Evolutionary conservation across 2,113 vertebrate genomes (phyloP).

Genomic region (Poecile atricapillus): DNA sequence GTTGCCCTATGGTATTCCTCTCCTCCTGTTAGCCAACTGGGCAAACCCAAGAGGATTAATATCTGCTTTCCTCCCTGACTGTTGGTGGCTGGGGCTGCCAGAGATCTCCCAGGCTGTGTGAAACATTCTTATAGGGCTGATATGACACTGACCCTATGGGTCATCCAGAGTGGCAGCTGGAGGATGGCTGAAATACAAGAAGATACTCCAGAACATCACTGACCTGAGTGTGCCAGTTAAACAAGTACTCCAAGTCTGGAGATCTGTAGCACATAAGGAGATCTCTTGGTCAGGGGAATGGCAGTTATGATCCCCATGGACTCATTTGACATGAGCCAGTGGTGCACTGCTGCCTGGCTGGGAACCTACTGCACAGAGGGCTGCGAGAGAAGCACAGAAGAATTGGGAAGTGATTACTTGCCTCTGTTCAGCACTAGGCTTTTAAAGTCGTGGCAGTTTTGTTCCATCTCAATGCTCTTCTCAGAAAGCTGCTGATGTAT

Average conservation of each 20-base stretch:
- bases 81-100: background rate
- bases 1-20: background rate
- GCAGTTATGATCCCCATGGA: background rate
- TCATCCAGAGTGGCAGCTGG: background rate
- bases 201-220: background rate
- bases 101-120: background rate
- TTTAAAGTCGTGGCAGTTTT: background rate
- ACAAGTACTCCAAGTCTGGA: background rate
- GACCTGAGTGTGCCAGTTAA: rapidly evolving
- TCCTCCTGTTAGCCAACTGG: background rate
- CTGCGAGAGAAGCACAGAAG: background rate
- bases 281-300: background rate
- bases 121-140: background rate
- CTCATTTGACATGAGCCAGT: background rate
- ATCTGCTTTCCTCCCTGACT: background rate
- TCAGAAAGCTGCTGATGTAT: background rate
- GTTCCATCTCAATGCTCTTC: background rate
- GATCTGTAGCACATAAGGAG: background rate
- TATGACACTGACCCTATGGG: background rate
- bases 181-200: background rate
- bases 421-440: background rate
- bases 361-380: background rate
- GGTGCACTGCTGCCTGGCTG: rapidly evolving
- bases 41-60: background rate
- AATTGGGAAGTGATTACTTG: background rate